phyloP scores from a whole-genome alignment of 2,113 vertebrate species.

The Amphilophus citrinellus region DNA sequence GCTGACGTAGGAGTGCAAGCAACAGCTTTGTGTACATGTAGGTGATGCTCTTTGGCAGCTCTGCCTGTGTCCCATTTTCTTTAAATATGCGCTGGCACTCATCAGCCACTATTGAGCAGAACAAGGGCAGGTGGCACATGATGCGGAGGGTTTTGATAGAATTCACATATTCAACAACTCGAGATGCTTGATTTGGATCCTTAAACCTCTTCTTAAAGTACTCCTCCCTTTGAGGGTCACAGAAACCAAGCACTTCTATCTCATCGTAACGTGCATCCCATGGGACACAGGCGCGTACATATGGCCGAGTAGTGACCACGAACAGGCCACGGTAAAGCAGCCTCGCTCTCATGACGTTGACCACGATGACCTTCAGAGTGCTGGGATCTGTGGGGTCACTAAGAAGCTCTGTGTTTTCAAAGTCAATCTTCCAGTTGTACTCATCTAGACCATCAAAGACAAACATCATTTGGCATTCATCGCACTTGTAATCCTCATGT shows the following conservation, averaged over 20 bases:
- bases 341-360: constrained; percentile 74
- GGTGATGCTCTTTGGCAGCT: constrained; percentile 69
- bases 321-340: constrained; percentile 46
- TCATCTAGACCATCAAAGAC: constrained; percentile 80
- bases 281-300: constrained; percentile 32
- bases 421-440: constrained; percentile 56
- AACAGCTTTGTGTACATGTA: constrained; percentile 76
- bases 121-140: constrained; percentile 81
- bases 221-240: constrained; percentile 59
- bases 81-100: constrained; percentile 51
- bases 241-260: constrained; percentile 75
- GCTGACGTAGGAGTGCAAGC: constrained; percentile 33
- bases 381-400: background rate
- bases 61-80: background rate
- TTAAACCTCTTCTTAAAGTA: constrained; percentile 74
- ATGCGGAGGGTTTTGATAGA: constrained; percentile 70
- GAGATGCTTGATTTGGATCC: constrained; percentile 59
- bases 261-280: constrained; percentile 56
- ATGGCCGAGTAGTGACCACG: constrained; percentile 62
- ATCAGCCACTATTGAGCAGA: constrained; percentile 73
- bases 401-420: constrained; percentile 49
- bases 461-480: constrained; percentile 69
- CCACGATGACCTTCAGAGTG: constrained; percentile 56
- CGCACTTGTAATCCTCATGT: constrained; percentile 17
- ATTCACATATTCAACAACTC: constrained; percentile 62